Conservation (phyloP, 1,140 invertebrate species). For the Brachionus sp. region DNA sequence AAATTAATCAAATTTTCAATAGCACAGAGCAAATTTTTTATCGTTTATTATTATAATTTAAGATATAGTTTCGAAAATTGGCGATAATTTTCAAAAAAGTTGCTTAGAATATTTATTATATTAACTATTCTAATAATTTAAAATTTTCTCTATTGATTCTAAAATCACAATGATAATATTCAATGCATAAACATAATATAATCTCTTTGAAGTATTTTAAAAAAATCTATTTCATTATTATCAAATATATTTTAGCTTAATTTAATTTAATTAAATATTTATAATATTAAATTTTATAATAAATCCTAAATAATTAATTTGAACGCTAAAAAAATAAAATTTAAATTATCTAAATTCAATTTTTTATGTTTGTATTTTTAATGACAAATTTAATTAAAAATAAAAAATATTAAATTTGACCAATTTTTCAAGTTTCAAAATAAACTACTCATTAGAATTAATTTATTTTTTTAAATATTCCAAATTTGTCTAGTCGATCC, state of each 20-base stretch:
- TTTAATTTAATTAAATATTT: background rate
- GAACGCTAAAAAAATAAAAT: background rate
- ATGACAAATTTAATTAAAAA: too few relatives aligned
- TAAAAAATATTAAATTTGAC: background rate
- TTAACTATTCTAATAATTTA: background rate
- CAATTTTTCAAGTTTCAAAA: background rate
- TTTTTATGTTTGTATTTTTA: too few relatives aligned
- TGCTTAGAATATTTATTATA: background rate
- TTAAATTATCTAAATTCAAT: too few relatives aligned
- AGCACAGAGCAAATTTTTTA: background rate
- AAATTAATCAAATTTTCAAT: background rate
- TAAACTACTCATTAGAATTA: background rate
- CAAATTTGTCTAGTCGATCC: background rate
- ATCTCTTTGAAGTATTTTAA: background rate
- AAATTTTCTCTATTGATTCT: background rate
- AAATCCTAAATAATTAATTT: background rate
- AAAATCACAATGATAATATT: background rate
- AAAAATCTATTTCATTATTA: background rate
- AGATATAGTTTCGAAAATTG: background rate
- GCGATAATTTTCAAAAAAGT: background rate
- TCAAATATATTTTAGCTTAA: background rate
- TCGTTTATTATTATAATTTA: slow-evolving; percentile 6
- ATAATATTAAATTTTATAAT: background rate
- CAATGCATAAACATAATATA: background rate
- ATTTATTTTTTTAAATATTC: background rate